Evolutionary conservation across 2,888 invertebrate species (phyloP).

Genomic region (Nemotelus pantherinus): DNA sequence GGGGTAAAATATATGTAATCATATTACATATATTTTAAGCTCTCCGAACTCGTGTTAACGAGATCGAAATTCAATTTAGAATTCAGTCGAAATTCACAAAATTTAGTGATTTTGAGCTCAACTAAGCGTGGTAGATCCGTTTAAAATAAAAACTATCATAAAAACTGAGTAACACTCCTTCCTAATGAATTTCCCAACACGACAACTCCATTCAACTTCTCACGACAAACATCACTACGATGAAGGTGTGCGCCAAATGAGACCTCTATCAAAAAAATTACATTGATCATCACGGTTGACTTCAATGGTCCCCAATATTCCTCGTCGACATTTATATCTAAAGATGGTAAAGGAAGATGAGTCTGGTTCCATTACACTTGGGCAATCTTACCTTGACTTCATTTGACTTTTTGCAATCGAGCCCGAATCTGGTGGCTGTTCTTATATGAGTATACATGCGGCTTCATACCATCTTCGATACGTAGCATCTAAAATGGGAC

Average conservation of each 20-base stretch:
- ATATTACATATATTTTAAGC: no score
- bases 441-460: no score
- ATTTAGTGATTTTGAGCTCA: no score
- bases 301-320: conserved; percentile 8
- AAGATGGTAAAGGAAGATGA: conserved; percentile 35
- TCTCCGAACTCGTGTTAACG: no score
- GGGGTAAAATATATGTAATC: no score
- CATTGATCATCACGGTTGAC: conserved; percentile 38
- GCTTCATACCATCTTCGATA: background rate
- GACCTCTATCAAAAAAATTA: conserved; percentile 23
- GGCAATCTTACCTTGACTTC: conserved; percentile 35
- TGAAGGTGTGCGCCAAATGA: conserved; percentile 30
- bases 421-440: no score
- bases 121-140: no score
- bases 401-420: conserved; percentile 19
- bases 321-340: background rate
- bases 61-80: no score
- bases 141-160: no score
- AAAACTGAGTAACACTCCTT: no score
- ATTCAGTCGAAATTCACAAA: no score
- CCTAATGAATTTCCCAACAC: background rate
- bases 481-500: conserved; percentile 30
- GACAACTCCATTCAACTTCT: background rate
- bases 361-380: conserved; percentile 24
- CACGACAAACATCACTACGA: background rate